A percentile compares a stretch with the other conserved stretches of the same genome.
Conservation (phyloP, 2,888 invertebrate species). For the Laspeyria flexula region DNA sequence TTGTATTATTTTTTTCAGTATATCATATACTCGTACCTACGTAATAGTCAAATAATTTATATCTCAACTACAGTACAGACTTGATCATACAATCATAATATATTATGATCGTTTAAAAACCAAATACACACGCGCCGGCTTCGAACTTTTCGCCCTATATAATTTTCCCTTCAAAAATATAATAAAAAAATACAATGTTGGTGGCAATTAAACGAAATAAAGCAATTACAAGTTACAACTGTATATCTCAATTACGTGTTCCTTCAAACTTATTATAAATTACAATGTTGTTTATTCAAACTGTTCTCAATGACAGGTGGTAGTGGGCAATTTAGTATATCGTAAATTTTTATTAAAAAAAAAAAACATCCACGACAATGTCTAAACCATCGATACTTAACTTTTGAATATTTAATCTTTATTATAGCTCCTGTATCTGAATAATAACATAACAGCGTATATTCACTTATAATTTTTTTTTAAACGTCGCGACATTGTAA, state of each 20-base stretch:
- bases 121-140: not conserved
- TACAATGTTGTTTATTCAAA: slow-evolving; percentile 50
- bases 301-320: slow-evolving; percentile 48
- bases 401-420: no score
- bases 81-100: not conserved
- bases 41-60: not conserved
- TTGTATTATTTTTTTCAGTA: no score
- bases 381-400: no score
- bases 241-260: slow-evolving; percentile 55
- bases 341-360: slow-evolving; percentile 23
- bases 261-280: slow-evolving; percentile 44
- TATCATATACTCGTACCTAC: no score
- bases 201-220: slow-evolving; percentile 51
- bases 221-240: slow-evolving; percentile 49
- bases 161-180: slow-evolving; percentile 14
- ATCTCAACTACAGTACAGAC: not conserved
- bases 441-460: no score
- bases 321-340: slow-evolving; percentile 1
- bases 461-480: no score
- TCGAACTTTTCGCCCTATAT: not conserved
- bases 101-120: not conserved
- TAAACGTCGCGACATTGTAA: no score
- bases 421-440: no score
- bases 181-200: slow-evolving; percentile 21
- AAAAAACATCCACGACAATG: no score